phyloP scores from a whole-genome alignment of 2,113 vertebrate genomes.

The Ursus arctos region DNA sequence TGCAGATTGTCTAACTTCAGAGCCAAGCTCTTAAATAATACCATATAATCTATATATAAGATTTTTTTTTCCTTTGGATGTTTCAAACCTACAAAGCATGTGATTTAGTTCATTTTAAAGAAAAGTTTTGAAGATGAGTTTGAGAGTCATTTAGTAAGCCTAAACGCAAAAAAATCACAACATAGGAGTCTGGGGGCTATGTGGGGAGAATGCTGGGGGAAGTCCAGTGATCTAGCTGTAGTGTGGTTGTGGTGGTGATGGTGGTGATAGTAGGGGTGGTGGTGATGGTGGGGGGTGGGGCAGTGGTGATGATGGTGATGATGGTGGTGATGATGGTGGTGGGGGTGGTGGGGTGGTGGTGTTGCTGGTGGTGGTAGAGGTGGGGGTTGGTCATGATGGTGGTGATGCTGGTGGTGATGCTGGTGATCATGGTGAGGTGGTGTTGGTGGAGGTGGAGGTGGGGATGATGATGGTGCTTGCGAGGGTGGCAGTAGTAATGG shows the following conservation, averaged over 20 bases:
- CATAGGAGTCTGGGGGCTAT: too few species aligned
- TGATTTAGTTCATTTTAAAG: slow-evolving; percentile 11
- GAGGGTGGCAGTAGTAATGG: not conserved
- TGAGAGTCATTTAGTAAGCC: not conserved
- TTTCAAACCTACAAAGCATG: not conserved
- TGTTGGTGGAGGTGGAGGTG: not conserved
- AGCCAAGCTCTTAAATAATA: not conserved
- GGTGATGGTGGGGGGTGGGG: not conserved
- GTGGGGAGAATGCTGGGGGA: not conserved
- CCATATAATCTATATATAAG: not conserved
- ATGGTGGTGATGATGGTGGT: not conserved
- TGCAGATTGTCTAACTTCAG: not conserved
- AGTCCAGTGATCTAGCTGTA: not conserved
- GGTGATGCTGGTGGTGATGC: not conserved
- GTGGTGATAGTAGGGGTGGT: not conserved
- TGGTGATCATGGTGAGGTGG: not conserved
- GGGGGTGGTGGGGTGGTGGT: not conserved
- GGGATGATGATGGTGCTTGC: rapidly evolving
- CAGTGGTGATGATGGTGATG: rapidly evolving
- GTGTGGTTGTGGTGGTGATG: not conserved
- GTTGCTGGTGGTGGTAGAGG: not conserved
- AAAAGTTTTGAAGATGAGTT: not conserved
- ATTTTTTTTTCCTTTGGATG: not conserved
- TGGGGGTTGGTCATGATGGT: not conserved
- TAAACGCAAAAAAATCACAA: not conserved